These are phyloP conservation scores for Microchrysa polita DNA, from an alignment of 2,888 invertebrate genomes.

Conservation along the genomic window DNA sequence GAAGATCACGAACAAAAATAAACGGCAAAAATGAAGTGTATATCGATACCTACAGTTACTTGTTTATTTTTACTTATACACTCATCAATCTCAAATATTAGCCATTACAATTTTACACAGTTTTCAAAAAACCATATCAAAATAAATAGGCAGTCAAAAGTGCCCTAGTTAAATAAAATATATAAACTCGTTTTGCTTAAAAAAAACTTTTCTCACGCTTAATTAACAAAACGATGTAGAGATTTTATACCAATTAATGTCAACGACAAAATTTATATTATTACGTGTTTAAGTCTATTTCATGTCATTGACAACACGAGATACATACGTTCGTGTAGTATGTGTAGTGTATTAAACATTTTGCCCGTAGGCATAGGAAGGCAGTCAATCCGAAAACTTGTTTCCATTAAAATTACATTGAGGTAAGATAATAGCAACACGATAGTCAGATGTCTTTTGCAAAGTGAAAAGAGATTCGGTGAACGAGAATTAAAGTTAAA, in stretches of 20 bases:
- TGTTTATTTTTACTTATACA: too few relatives aligned
- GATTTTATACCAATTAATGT: slow-evolving; percentile 46
- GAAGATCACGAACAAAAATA: too few relatives aligned
- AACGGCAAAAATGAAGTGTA: too few relatives aligned
- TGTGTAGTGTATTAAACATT: slow-evolving; percentile 38
- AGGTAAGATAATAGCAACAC: neutral
- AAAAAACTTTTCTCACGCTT: slow-evolving; percentile 44
- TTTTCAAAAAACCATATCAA: too few relatives aligned
- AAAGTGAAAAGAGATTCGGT: neutral
- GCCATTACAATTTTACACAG: too few relatives aligned
- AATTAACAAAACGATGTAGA: slow-evolving; percentile 45
- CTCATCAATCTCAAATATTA: too few relatives aligned
- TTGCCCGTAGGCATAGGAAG: slow-evolving; percentile 13
- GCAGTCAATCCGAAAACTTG: slow-evolving; percentile 37
- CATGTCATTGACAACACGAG: slow-evolving; percentile 33
- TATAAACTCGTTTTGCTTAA: neutral
- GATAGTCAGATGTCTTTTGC: neutral
- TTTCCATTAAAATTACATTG: slow-evolving; percentile 32
- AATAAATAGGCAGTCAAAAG: too few relatives aligned
- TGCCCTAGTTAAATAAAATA: too few relatives aligned
- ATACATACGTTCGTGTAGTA: slow-evolving; percentile 33
- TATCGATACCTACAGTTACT: too few relatives aligned
- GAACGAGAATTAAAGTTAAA: too few relatives aligned
- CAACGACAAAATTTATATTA: slow-evolving; percentile 42
- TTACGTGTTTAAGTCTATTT: slow-evolving; percentile 44